phyloP scores from a whole-genome alignment of 2,113 vertebrate genomes.

The Sarotherodon lohbergeri region DNA sequence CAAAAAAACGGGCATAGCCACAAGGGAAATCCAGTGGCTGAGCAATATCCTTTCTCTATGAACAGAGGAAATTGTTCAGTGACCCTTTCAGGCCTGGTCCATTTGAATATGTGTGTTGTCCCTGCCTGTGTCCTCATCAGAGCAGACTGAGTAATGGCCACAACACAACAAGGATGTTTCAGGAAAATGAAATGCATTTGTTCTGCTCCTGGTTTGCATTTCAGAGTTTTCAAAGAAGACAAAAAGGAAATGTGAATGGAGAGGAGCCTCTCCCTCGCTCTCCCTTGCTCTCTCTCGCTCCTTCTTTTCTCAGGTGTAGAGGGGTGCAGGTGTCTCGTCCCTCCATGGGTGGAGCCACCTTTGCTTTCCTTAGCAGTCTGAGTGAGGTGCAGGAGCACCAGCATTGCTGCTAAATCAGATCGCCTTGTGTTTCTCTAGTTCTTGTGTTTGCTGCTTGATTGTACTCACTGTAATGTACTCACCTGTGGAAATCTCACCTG shows the following conservation, averaged over 20 bases:
- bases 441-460: not conserved
- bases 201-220: slow-evolving; percentile 35
- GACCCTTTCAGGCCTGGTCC: slow-evolving; percentile 54
- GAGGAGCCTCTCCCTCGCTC: not conserved
- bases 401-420: not conserved
- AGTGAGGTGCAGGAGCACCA: not conserved
- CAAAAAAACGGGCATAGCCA: not conserved
- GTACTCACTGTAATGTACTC: not conserved
- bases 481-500: not conserved
- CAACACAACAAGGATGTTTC: slow-evolving; percentile 49
- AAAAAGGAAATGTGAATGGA: not conserved
- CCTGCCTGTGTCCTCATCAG: slow-evolving; percentile 42
- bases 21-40: slow-evolving; percentile 48
- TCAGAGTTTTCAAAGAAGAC: not conserved
- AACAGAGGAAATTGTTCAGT: slow-evolving; percentile 61
- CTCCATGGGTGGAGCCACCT: not conserved
- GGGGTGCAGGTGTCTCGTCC: not conserved
- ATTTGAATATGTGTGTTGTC: slow-evolving; percentile 61
- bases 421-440: not conserved
- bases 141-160: slow-evolving; percentile 53
- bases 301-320: not conserved
- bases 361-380: not conserved
- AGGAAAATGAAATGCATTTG: slow-evolving; percentile 48
- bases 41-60: slow-evolving; percentile 55
- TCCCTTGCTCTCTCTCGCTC: not conserved